These are phyloP conservation scores for Pseudomyrmex sp. DNA, from an alignment of 1,140 invertebrate species.

Conservation along the genomic window DNA sequence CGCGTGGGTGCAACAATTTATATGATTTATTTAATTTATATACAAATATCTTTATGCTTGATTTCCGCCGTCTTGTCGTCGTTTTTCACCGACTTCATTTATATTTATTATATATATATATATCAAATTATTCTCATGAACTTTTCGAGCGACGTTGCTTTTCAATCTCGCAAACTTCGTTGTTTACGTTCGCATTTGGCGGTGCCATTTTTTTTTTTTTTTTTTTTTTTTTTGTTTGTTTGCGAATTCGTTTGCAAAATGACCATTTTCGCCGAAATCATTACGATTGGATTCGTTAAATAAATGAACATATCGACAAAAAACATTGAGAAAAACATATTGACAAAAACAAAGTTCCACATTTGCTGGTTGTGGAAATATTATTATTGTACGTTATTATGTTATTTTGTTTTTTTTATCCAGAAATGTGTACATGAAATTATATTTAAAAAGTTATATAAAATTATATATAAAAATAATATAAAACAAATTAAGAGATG, in stretches of 20 bases:
- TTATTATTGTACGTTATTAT: no score
- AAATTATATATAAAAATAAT: neutral
- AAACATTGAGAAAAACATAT: neutral
- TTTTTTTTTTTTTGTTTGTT: conserved; percentile 35
- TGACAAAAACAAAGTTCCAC: neutral
- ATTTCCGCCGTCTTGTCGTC: neutral
- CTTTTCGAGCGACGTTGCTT: conserved; percentile 10
- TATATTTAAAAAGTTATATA: no score
- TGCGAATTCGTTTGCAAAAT: conserved; percentile 1
- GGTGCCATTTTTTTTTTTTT: neutral
- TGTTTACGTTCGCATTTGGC: conserved; percentile 31
- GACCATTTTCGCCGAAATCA: neutral
- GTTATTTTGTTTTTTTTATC: no score
- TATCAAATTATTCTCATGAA: neutral
- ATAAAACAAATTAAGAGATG: no score
- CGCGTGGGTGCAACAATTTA: no score
- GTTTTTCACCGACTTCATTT: conserved; percentile 43
- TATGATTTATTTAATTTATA: conserved; percentile 22
- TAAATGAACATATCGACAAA: conserved; percentile 2
- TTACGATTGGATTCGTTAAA: neutral
- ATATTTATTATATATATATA: conserved; percentile 24
- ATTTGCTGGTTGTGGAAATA: no score
- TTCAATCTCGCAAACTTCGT: conserved; percentile 35
- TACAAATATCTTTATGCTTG: conserved; percentile 14
- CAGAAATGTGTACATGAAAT: no score